Conservation (phyloP, 2,888 invertebrate genomes). For the Heliconius sara region DNA sequence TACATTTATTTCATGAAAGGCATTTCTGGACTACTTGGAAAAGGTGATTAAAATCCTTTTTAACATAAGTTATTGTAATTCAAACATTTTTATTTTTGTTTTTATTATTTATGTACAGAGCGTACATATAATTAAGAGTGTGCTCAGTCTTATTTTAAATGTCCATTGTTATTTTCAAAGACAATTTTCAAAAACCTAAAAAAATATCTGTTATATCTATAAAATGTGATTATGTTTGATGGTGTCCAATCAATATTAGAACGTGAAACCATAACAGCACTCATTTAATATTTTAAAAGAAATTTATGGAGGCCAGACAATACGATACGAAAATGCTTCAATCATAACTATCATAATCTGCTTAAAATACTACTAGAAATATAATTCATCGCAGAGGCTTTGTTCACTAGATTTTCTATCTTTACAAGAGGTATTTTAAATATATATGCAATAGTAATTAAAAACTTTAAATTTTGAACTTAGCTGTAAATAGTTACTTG, state of each 20-base stretch:
- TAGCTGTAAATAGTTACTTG: not conserved
- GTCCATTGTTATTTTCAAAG: not conserved
- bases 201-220: not conserved
- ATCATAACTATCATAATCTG: not conserved
- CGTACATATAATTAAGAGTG: not conserved
- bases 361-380: not conserved
- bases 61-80: not conserved
- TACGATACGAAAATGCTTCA: not conserved
- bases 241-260: not conserved
- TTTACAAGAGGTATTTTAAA: not conserved
- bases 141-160: not conserved
- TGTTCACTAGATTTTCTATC: not conserved
- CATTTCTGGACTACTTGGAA: slow-evolving; percentile 29
- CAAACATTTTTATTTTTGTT: not conserved
- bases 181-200: not conserved
- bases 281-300: not conserved
- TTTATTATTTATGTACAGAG: not conserved
- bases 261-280: slow-evolving; percentile 2
- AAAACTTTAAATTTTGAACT: not conserved
- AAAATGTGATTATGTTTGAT: not conserved
- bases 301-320: not conserved
- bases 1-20: slow-evolving; percentile 22
- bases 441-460: not conserved
- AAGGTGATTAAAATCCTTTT: slow-evolving; percentile 28
- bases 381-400: not conserved